These are phyloP conservation scores for Eublepharis macularius DNA, from an alignment of 2,113 vertebrate species.

Conservation along the genomic window DNA sequence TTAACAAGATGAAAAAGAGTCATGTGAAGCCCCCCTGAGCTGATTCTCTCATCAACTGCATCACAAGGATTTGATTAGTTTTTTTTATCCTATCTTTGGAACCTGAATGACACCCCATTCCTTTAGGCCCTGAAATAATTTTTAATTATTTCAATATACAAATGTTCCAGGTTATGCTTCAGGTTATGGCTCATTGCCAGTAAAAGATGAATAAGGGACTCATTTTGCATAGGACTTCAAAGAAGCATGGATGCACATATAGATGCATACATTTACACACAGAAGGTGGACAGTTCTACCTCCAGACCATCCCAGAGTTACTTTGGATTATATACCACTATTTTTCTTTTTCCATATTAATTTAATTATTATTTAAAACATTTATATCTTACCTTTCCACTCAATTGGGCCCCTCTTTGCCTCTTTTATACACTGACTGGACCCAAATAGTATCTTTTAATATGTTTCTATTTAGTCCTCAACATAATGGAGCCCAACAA, in stretches of 20 bases:
- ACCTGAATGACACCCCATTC: background rate
- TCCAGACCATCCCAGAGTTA: background rate
- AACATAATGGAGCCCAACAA: slow-evolving; percentile 35
- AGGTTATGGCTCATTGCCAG: background rate
- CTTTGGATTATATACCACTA: background rate
- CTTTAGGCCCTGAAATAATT: background rate
- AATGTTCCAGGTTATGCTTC: background rate
- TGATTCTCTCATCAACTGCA: background rate
- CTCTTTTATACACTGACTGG: background rate
- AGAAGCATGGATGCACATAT: background rate
- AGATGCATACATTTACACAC: background rate
- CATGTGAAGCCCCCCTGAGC: background rate
- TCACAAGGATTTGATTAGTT: background rate
- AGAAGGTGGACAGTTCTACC: background rate
- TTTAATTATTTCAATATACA: background rate
- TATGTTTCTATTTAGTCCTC: slow-evolving; percentile 7
- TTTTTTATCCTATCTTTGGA: background rate
- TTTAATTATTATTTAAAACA: too few species aligned
- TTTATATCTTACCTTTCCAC: too few species aligned
- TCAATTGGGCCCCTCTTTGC: background rate
- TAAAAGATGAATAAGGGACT: background rate
- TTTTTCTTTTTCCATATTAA: background rate
- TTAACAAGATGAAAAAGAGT: background rate
- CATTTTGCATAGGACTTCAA: background rate
- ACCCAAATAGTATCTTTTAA: background rate